Percentiles rank a stretch among this genome's conserved stretches.
These are phyloP conservation scores for Heliconius ethilla DNA, from an alignment of 2,888 invertebrate genomes.

Conservation along the genomic window DNA sequence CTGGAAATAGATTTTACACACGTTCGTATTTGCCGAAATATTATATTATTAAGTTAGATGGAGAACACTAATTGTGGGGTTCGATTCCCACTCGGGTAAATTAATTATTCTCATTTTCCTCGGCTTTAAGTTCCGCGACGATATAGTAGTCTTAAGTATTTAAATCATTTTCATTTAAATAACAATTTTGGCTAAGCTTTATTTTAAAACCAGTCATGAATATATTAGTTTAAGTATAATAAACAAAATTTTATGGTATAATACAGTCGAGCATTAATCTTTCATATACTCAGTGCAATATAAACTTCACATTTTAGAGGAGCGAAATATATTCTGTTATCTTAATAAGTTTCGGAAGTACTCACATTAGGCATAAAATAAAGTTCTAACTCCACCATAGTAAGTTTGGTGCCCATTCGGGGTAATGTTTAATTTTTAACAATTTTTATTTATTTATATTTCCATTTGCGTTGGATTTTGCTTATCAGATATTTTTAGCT, in stretches of 20 bases:
- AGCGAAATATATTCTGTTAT: constrained; percentile 8
- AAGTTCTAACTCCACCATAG: background rate
- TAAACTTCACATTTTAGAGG: background rate
- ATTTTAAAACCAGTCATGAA: background rate
- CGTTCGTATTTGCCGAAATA: background rate
- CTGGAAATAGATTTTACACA: background rate
- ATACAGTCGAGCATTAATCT: background rate
- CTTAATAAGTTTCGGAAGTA: background rate
- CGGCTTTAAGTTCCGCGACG: no score
- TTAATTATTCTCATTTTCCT: no score
- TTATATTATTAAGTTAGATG: no score
- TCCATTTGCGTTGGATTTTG: no score
- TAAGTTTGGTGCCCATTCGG: background rate
- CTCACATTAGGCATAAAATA: background rate
- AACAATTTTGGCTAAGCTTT: background rate
- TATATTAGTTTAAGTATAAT: background rate
- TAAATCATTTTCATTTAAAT: background rate
- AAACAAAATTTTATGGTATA: background rate
- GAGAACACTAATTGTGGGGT: no score
- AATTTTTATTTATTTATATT: no score
- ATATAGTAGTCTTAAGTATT: no score
- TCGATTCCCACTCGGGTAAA: no score
- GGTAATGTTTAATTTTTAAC: background rate
- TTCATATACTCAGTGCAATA: background rate
- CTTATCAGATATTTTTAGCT: background rate